Conservation (phyloP, 2,888 invertebrate species). For the Andricus curvator region DNA sequence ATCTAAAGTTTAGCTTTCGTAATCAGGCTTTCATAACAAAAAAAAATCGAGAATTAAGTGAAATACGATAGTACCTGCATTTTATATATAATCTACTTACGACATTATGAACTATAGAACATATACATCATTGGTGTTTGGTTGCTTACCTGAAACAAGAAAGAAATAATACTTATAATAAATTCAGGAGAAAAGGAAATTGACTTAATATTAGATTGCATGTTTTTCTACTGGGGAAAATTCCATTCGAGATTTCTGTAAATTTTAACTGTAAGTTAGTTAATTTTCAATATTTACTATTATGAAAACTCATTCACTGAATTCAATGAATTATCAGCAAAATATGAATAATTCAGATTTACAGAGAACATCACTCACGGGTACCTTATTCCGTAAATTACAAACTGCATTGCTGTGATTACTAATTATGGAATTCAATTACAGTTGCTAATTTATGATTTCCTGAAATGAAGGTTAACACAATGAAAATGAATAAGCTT, state of each 20-base stretch:
- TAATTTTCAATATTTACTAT: not conserved
- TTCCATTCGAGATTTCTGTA: too few species aligned
- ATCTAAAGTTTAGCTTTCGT: not conserved
- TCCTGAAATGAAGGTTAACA: not conserved
- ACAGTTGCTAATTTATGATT: slow-evolving; percentile 1
- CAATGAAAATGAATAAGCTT: too few species aligned
- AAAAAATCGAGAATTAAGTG: not conserved
- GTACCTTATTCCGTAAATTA: not conserved
- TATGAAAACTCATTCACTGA: not conserved
- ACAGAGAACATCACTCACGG: not conserved
- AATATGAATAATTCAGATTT: not conserved
- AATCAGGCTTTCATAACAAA: not conserved
- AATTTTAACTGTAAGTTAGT: too few species aligned
- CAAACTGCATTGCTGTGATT: not conserved
- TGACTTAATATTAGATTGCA: too few species aligned
- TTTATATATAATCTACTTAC: not conserved
- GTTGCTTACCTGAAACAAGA: slow-evolving; percentile 27
- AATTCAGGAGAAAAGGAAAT: not conserved
- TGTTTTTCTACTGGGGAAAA: too few species aligned
- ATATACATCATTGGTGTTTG: not conserved
- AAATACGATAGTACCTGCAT: too few species aligned
- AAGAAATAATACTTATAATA: not conserved
- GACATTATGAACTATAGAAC: not conserved
- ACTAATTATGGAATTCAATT: not conserved
- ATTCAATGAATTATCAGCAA: too few species aligned